Evolutionary conservation across 2,888 invertebrate species (phyloP).

Genomic region (Neoscelio sp.): DNA sequence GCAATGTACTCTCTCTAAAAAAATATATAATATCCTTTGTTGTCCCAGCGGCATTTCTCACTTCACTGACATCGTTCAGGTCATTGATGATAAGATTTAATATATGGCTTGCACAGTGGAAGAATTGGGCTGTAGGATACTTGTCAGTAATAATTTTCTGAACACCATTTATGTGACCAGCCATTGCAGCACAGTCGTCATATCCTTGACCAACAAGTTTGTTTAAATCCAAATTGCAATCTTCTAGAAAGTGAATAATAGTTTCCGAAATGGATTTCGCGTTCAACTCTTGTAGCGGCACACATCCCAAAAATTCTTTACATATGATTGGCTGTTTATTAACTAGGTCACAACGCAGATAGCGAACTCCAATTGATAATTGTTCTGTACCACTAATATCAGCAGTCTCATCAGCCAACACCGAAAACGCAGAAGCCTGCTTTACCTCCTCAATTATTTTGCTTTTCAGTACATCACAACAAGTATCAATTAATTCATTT

Average conservation of each 20-base stretch:
- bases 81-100: constrained; percentile 12
- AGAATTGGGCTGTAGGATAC: neutral
- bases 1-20: constrained; percentile 13
- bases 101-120: constrained; percentile 4
- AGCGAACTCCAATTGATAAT: constrained; percentile 68
- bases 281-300: constrained; percentile 14
- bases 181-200: constrained; percentile 13
- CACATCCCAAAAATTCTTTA: constrained; percentile 74
- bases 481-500: constrained; percentile 76
- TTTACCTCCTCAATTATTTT: constrained; percentile 72
- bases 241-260: neutral
- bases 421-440: constrained; percentile 69
- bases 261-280: neutral
- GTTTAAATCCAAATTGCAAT: constrained; percentile 5
- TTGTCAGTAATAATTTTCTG: constrained; percentile 14
- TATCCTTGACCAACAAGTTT: neutral
- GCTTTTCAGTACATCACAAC: constrained; percentile 70
- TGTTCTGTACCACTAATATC: constrained; percentile 73
- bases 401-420: constrained; percentile 69
- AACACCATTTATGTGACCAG: constrained; percentile 4
- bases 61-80: neutral
- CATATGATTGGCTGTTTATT: constrained; percentile 63
- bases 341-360: constrained; percentile 61
- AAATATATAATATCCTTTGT: constrained; percentile 14
- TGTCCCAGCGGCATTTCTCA: constrained; percentile 7